Percentiles rank a stretch among this genome's conserved stretches.
These are phyloP conservation scores for Ectobius pallidus DNA, from an alignment of 2,888 invertebrate species.

Conservation along the genomic window DNA sequence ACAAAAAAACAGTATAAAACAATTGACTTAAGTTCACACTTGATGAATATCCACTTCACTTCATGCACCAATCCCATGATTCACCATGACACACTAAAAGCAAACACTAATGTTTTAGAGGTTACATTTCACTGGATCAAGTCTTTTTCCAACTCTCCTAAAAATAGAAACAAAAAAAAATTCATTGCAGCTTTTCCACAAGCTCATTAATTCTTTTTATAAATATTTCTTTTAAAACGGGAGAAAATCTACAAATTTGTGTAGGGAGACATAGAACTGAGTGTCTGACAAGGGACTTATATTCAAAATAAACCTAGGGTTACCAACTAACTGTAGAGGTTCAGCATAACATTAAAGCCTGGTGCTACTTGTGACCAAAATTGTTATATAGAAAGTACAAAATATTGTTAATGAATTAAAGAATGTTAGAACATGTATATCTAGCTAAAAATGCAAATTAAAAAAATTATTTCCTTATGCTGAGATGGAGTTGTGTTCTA, in stretches of 20 bases:
- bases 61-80: conserved; percentile 5
- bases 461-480: too few species aligned
- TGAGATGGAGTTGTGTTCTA: too few species aligned
- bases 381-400: too few species aligned
- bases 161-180: conserved; percentile 32
- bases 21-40: not conserved
- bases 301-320: not conserved
- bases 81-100: not conserved
- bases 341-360: too few species aligned
- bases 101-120: conserved; percentile 18
- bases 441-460: too few species aligned
- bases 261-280: not conserved
- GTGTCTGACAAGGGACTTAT: not conserved
- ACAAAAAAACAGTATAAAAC: not conserved
- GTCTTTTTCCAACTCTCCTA: conserved; percentile 32
- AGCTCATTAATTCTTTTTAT: not conserved
- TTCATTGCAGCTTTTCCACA: not conserved
- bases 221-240: not conserved
- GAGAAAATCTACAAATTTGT: not conserved
- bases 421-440: too few species aligned
- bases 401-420: too few species aligned
- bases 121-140: conserved; percentile 22
- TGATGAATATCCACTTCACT: not conserved
- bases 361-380: too few species aligned
- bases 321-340: too few species aligned